Percentiles rank a stretch among this genome's conserved stretches.
phyloP scores from a whole-genome alignment of 2,797 vertebrate genomes.

The Danio choprae region DNA sequence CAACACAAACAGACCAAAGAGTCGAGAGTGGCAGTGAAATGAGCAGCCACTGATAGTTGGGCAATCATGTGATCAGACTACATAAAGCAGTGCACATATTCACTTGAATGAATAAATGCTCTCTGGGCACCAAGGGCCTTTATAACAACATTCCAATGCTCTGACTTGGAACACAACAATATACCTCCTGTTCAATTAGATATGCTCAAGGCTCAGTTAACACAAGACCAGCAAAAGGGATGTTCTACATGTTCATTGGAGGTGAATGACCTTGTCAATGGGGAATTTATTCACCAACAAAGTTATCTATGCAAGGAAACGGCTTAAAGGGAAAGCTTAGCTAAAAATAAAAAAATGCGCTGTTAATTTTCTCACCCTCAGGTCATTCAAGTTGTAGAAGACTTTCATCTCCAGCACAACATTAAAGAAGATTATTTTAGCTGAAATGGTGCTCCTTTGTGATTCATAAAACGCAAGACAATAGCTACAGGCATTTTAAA shows the following conservation, averaged over 20 bases:
- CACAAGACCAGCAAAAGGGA: slow-evolving; percentile 59
- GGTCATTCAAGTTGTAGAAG: no score
- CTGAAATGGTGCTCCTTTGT: no score
- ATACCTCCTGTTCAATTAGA: slow-evolving; percentile 68
- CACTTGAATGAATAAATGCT: slow-evolving; percentile 62
- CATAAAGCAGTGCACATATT: slow-evolving; percentile 58
- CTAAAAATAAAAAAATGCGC: neutral
- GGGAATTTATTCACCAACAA: slow-evolving; percentile 56
- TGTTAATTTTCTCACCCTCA: neutral
- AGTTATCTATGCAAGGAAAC: slow-evolving; percentile 26
- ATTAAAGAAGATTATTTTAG: no score
- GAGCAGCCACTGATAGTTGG: slow-evolving; percentile 33
- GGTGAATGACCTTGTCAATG: slow-evolving; percentile 76
- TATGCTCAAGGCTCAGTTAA: slow-evolving; percentile 59
- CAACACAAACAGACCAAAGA: slow-evolving; percentile 36
- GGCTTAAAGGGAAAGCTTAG: slow-evolving; percentile 13
- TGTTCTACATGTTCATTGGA: slow-evolving; percentile 75
- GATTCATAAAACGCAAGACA: no score
- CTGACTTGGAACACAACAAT: slow-evolving; percentile 76
- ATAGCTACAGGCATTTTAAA: no score
- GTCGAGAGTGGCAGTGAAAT: slow-evolving; percentile 5
- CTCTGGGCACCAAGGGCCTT: slow-evolving; percentile 68
- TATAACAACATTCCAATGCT: slow-evolving; percentile 78
- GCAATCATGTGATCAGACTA: slow-evolving; percentile 39
- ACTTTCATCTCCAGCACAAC: no score